Evolutionary conservation across 2,113 vertebrate species (phyloP), one percentile per base, ranked within the genome.

Genomic region (Tringa solitaria): DNA sequence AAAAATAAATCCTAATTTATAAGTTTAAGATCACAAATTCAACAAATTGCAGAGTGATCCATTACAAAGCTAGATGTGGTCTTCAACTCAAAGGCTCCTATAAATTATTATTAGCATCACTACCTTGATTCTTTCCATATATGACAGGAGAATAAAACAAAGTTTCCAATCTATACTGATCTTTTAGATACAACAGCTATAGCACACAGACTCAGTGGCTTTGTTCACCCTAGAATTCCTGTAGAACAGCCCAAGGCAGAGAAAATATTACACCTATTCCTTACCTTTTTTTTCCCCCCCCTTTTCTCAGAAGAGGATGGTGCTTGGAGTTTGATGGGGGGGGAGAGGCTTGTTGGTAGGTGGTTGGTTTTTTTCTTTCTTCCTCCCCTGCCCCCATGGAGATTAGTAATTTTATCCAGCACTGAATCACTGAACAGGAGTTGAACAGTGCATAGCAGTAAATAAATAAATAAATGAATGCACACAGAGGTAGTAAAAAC

Each of bases 401-500:
- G 30, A 84, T 83, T 54, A 70, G 48, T 35, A 80, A 45, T 91
- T 92, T 91, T 73, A 80, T 59, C 28, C 53, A 79, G 45, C 51
- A 45, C 19, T 51, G 64, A 67, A 82, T 70, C 81, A 65, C 35
- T 54, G 33, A 87, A 57, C 13, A 56, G 20, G 8, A 92, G 41
- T 51, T 87, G 76, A 89, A 94, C 26, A 48, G 48, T 59, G 20
- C 67, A 76, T n/a, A 57, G 48, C 37, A 76, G 83, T 84, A 94
- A 81, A 89, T 54, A 59, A 37, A 89, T 51, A 59, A 37, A 81
- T 54, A 88, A 37, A 81, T 54, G 87, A 81, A 94, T 64, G 15
- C 18, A 91, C 56, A 83, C 21, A 37, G 73, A 94, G 8, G 13
- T 90, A 64, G 56, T 73, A 97, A 97, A 96, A 92, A 72, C 57